A percentile compares a stretch with the other conserved stretches of the same genome.
These are phyloP conservation scores for Vombatus ursinus DNA, from an alignment of 2,113 vertebrate species.

Conservation along the genomic window DNA sequence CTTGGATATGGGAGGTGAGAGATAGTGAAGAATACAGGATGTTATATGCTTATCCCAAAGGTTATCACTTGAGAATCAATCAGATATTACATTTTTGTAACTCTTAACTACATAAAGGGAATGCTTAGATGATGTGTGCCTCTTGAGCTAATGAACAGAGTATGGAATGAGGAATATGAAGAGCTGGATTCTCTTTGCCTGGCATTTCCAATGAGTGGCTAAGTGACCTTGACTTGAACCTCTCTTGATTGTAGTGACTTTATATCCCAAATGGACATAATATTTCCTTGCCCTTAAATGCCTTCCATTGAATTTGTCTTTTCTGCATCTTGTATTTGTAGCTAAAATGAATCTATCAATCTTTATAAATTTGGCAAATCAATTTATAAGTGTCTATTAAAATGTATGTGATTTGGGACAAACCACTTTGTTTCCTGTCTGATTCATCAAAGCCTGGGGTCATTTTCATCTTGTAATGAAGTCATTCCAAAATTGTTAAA, in stretches of 20 bases:
- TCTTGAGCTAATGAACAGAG: neutral
- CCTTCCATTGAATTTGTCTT: constrained; percentile 1
- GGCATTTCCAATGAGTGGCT: neutral
- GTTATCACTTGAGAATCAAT: neutral
- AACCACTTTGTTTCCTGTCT: constrained; percentile 14
- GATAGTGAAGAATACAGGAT: neutral
- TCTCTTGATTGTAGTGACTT: neutral
- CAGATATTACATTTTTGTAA: neutral
- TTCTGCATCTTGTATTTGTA: constrained; percentile 1
- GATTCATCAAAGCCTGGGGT: neutral
- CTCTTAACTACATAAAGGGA: neutral
- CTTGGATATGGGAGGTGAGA: neutral
- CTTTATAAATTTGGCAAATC: constrained; percentile 27
- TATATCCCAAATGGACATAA: neutral
- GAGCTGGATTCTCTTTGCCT: neutral
- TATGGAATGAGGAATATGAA: neutral
- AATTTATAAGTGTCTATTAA: constrained; percentile 14
- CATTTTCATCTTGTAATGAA: neutral
- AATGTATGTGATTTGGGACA: constrained; percentile 32
- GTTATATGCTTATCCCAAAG: neutral
- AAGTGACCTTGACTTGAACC: neutral
- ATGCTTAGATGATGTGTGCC: neutral
- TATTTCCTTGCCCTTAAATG: neutral
- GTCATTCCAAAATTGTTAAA: constrained; percentile 15
- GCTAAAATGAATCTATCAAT: neutral